These are phyloP conservation scores for Drosophila macrospina DNA, from an alignment of 2,888 invertebrate species.

Conservation along the genomic window DNA sequence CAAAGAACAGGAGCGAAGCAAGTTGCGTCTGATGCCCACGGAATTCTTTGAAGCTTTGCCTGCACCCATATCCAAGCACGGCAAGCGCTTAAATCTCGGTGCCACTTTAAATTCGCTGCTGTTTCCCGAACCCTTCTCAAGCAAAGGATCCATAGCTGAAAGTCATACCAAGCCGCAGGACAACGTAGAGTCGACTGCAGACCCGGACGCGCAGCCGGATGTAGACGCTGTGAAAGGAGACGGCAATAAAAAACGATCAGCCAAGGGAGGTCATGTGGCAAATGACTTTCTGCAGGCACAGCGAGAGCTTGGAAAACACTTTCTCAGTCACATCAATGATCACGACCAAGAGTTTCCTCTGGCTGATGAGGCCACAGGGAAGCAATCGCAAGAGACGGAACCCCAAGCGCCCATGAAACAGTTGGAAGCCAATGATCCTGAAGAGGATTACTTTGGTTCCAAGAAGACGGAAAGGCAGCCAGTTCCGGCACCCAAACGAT, in stretches of 20 bases:
- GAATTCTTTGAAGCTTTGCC: constrained; percentile 81
- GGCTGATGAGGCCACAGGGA: constrained; percentile 19
- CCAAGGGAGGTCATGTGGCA: constrained; percentile 48
- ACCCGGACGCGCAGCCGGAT: constrained; percentile 36
- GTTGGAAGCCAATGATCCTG: constrained; percentile 15
- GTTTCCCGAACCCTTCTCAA: constrained; percentile 74
- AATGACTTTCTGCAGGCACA: constrained; percentile 70
- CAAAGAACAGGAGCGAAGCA: constrained; percentile 24
- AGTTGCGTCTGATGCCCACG: constrained; percentile 67
- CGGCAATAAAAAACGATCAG: constrained; percentile 39
- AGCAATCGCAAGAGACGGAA: constrained; percentile 20
- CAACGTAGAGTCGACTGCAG: constrained; percentile 31
- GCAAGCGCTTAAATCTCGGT: constrained; percentile 58
- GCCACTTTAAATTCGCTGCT: constrained; percentile 71
- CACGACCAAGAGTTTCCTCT: constrained; percentile 46
- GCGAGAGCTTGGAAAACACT: constrained; percentile 67
- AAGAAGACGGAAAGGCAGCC: constrained; percentile 21
- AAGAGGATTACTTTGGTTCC: constrained; percentile 61
- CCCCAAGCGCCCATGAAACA: not conserved
- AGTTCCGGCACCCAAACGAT: constrained; percentile 22
- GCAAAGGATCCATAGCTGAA: constrained; percentile 45
- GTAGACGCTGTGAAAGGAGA: constrained; percentile 53
- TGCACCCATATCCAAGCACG: constrained; percentile 33
- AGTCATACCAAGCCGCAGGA: constrained; percentile 20
- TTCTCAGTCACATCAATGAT: constrained; percentile 62